phyloP scores from a whole-genome alignment of 2,888 invertebrate genomes.

The Aleiodes leptofemur region DNA sequence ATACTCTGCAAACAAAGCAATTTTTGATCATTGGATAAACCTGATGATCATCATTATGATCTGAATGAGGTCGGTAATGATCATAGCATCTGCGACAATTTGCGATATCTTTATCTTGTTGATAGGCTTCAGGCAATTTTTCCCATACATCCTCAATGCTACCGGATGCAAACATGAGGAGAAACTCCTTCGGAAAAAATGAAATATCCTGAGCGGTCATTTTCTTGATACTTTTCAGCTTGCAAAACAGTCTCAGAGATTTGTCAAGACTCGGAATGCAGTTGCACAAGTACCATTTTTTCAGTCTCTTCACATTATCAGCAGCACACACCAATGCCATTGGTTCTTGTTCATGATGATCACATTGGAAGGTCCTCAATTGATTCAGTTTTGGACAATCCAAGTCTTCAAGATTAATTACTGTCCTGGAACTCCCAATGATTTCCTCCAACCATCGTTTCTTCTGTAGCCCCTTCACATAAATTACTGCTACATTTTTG shows the following conservation, averaged over 20 bases:
- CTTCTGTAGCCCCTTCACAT: neutral
- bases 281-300: neutral
- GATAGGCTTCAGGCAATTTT: neutral
- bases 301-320: neutral
- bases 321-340: too few relatives aligned
- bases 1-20: too few relatives aligned
- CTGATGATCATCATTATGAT: too few relatives aligned
- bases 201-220: neutral
- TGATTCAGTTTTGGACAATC: neutral
- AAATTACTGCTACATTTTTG: neutral
- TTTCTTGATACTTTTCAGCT: too few relatives aligned
- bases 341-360: neutral
- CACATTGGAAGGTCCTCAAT: neutral
- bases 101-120: neutral
- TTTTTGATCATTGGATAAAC: too few relatives aligned
- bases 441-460: neutral
- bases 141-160: neutral
- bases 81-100: too few relatives aligned
- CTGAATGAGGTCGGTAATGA: too few relatives aligned
- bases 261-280: too few relatives aligned
- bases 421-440: neutral
- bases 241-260: neutral
- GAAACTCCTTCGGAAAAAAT: neutral
- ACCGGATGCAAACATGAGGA: neutral
- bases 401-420: neutral